These are phyloP conservation scores for Crossoptilon crossoptilon DNA, from an alignment of 2,797 vertebrate genomes.

Conservation along the genomic window DNA sequence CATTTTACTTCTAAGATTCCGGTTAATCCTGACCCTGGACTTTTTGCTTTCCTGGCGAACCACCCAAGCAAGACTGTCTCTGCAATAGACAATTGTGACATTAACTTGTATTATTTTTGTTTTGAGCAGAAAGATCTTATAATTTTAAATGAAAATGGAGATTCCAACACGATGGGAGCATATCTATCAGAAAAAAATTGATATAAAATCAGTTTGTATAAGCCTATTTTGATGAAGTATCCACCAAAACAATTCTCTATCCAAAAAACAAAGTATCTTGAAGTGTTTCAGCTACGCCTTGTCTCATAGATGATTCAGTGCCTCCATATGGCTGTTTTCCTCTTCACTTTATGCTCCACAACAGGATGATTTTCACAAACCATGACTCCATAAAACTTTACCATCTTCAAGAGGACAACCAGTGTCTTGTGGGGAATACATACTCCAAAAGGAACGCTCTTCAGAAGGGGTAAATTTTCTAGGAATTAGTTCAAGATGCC, in stretches of 20 bases:
- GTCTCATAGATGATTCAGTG: background rate
- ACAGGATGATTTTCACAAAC: background rate
- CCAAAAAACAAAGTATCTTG: accelerated
- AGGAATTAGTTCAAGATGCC: background rate
- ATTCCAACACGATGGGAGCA: background rate
- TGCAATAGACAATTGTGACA: background rate
- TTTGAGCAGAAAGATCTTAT: background rate
- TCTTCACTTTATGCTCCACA: background rate
- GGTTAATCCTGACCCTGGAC: background rate
- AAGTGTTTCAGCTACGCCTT: background rate
- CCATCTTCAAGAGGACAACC: background rate
- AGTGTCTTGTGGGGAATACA: accelerated
- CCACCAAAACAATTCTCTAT: background rate
- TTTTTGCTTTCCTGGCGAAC: background rate
- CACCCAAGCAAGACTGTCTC: background rate
- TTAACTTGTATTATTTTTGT: background rate
- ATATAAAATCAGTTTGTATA: background rate
- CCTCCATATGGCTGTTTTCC: background rate
- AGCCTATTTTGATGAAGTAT: background rate
- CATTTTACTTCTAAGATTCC: background rate
- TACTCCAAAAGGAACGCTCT: background rate
- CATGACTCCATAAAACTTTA: background rate
- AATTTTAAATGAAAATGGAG: background rate
- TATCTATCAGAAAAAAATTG: background rate
- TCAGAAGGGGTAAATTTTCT: background rate